Conservation (phyloP, 2,888 invertebrate genomes). For the Suillia variegata region DNA sequence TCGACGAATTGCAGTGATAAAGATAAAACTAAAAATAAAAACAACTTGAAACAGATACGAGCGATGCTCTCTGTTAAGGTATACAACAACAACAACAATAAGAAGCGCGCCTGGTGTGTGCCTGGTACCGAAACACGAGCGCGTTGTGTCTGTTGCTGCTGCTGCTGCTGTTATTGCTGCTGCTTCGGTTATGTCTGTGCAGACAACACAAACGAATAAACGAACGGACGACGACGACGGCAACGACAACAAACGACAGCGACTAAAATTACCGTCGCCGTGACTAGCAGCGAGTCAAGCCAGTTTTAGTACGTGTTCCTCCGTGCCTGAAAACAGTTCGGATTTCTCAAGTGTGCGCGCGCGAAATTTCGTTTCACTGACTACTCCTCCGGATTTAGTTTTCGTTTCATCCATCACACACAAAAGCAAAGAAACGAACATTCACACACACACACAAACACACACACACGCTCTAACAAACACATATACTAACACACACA, state of each 20-base stretch:
- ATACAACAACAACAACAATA: not conserved
- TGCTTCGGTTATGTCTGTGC: not conserved
- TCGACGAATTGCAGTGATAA: slow-evolving; percentile 8
- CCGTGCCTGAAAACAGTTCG: slow-evolving; percentile 60
- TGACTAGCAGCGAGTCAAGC: slow-evolving; percentile 36
- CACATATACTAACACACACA: slow-evolving; percentile 5
- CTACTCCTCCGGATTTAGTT: no score
- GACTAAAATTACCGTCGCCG: not conserved
- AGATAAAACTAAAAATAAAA: slow-evolving; percentile 12
- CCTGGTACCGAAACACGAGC: not conserved
- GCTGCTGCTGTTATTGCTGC: not conserved
- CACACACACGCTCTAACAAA: slow-evolving; percentile 2
- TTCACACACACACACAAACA: slow-evolving; percentile 23
- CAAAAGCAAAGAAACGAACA: slow-evolving; percentile 18
- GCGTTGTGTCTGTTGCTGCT: slow-evolving; percentile 5
- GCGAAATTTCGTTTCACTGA: slow-evolving; percentile 9
- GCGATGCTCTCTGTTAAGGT: not conserved
- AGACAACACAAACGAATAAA: not conserved
- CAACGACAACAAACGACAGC: not conserved
- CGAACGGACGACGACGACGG: not conserved
- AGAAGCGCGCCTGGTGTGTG: not conserved
- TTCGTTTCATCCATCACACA: not conserved
- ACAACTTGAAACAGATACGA: slow-evolving; percentile 16
- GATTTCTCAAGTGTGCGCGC: slow-evolving; percentile 29
- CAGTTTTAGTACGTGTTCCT: slow-evolving; percentile 61